These are phyloP conservation scores for Panulirus ornatus DNA, from an alignment of 1,140 invertebrate species.

Conservation along the genomic window DNA sequence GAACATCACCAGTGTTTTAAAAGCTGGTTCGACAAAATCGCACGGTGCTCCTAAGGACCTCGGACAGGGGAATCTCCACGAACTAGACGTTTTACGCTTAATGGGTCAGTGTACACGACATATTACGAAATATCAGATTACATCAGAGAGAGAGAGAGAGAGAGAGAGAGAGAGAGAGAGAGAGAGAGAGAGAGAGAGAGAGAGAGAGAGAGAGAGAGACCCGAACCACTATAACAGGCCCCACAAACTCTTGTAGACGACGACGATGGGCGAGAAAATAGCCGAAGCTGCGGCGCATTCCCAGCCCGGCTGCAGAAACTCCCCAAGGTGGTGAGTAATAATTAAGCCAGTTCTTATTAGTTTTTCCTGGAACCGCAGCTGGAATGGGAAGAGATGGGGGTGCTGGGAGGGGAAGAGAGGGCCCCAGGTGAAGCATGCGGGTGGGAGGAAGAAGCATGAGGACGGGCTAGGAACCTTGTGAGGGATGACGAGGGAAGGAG, in stretches of 20 bases:
- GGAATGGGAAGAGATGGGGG: neutral
- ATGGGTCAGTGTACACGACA: neutral
- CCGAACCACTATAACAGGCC: too few species aligned
- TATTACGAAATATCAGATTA: neutral
- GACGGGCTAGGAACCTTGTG: neutral
- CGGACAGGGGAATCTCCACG: neutral
- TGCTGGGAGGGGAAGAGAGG: neutral
- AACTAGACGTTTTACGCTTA: neutral
- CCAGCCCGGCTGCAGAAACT: neutral
- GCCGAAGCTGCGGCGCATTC: neutral
- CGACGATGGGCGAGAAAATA: neutral
- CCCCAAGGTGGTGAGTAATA: neutral
- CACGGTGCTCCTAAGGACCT: neutral
- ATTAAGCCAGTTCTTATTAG: neutral
- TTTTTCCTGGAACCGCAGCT: neutral
- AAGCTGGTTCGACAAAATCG: neutral
- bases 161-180: neutral
- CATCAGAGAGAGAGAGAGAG: neutral
- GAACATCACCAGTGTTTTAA: neutral
- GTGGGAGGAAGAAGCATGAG: neutral
- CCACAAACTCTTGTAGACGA: neutral
- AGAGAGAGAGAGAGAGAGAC: neutral
- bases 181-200: neutral
- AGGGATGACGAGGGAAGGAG: neutral
- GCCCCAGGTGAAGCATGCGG: neutral